These are phyloP conservation scores for Zootoca vivipara DNA, from an alignment of 2,113 vertebrate genomes.

Conservation along the genomic window DNA sequence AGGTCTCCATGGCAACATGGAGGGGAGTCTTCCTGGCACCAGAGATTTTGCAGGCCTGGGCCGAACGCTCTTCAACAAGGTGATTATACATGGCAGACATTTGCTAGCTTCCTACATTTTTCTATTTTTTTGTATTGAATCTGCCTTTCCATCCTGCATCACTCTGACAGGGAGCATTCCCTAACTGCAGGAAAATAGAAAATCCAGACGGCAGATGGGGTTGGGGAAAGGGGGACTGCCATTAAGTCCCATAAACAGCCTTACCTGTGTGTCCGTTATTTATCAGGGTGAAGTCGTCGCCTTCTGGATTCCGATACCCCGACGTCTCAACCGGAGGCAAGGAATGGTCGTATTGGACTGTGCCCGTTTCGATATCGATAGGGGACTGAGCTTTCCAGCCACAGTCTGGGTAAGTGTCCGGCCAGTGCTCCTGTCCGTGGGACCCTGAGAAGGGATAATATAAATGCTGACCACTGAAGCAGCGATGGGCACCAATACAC, in stretches of 20 bases:
- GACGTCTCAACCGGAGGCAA: conserved; percentile 73
- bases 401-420: conserved; percentile 80
- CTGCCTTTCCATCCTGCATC: too few species aligned
- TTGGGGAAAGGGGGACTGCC: too few species aligned
- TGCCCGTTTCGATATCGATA: conserved; percentile 77
- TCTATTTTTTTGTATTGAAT: too few species aligned
- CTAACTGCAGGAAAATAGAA: too few species aligned
- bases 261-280: conserved; percentile 94
- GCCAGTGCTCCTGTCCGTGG: conserved; percentile 86
- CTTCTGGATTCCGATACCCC: conserved; percentile 78
- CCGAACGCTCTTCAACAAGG: not conserved
- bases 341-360: conserved; percentile 73
- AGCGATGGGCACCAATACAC: too few species aligned
- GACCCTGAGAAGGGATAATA: conserved; percentile 68
- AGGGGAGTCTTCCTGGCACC: not conserved
- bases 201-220: too few species aligned
- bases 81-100: too few species aligned
- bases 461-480: too few species aligned
- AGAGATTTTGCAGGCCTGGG: not conserved
- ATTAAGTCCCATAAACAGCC: not conserved
- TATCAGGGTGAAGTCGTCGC: conserved; percentile 72
- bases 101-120: too few species aligned
- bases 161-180: too few species aligned
- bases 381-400: conserved; percentile 87
- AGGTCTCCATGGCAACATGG: not conserved